Conservation (phyloP, 2,113 vertebrate genomes). For the Petromus typicus region DNA sequence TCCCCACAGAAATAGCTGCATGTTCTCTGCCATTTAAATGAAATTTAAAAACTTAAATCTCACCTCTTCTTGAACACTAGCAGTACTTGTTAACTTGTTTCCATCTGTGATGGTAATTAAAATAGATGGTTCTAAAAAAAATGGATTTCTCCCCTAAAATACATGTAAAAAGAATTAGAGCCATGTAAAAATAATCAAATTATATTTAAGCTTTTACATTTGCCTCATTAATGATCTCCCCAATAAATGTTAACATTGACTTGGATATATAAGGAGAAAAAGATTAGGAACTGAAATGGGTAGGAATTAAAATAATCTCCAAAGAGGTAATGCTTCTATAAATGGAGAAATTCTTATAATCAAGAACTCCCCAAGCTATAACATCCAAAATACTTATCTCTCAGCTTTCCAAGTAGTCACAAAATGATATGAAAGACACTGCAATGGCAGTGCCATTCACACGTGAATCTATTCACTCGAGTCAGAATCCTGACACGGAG, state of each 20-base stretch:
- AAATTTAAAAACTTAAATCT: conserved; percentile 76
- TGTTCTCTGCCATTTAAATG: conserved; percentile 58
- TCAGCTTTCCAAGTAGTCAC: conserved; percentile 37
- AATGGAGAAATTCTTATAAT: conserved; percentile 56
- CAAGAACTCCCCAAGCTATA: not conserved
- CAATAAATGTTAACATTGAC: conserved; percentile 47
- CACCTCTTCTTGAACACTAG: conserved; percentile 98
- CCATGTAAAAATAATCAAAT: conserved; percentile 39
- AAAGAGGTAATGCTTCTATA: conserved; percentile 34
- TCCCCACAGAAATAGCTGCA: conserved; percentile 67
- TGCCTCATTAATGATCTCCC: conserved; percentile 59
- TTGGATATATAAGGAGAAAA: conserved; percentile 58
- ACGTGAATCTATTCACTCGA: not conserved
- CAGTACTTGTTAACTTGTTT: conserved; percentile 96
- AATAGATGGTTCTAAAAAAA: conserved; percentile 98
- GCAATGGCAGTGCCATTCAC: not conserved
- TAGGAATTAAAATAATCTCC: conserved; percentile 52
- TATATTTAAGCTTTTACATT: conserved; percentile 66
- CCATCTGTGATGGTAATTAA: conserved; percentile 99
- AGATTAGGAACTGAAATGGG: conserved; percentile 31
- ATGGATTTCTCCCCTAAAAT: conserved; percentile 96
- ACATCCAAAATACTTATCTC: conserved; percentile 13
- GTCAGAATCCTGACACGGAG: conserved; percentile 45
- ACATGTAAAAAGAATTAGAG: conserved; percentile 79
- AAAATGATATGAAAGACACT: conserved; percentile 11